phyloP scores from a whole-genome alignment of 2,797 vertebrate species.

The Ispidina picta region DNA sequence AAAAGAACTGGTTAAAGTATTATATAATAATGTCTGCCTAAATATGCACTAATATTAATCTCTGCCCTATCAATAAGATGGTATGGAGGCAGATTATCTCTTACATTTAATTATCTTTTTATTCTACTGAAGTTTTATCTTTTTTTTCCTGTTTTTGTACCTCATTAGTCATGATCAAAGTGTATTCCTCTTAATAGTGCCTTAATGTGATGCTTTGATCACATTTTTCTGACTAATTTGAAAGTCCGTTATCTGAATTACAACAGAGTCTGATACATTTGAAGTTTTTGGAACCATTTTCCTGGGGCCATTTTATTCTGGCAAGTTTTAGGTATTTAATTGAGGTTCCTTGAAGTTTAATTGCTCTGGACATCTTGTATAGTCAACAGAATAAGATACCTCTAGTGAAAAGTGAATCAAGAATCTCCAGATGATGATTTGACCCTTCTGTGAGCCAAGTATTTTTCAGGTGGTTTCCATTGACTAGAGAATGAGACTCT shows the following conservation, averaged over 20 bases:
- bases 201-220: constrained; percentile 62
- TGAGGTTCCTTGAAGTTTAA: neutral
- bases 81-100: neutral
- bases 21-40: neutral
- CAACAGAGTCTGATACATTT: neutral
- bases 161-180: constrained; percentile 71
- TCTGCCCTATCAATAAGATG: neutral
- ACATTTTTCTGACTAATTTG: constrained; percentile 40
- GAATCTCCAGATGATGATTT: neutral
- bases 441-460: neutral
- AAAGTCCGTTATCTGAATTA: constrained; percentile 30
- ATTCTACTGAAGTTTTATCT: neutral
- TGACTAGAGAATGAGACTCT: neutral
- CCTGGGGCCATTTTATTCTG: constrained; percentile 8
- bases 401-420: neutral
- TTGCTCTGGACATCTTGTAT: neutral
- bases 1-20: neutral
- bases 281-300: constrained; percentile 19
- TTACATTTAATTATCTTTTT: constrained; percentile 21
- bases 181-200: constrained; percentile 20
- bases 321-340: neutral
- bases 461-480: neutral
- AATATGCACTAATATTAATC: constrained; percentile 15
- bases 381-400: neutral
- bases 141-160: neutral